Evolutionary conservation across 2,113 vertebrate genomes (phyloP), one percentile per base, ranked within the genome.

Genomic region (Chamaea fasciata): DNA sequence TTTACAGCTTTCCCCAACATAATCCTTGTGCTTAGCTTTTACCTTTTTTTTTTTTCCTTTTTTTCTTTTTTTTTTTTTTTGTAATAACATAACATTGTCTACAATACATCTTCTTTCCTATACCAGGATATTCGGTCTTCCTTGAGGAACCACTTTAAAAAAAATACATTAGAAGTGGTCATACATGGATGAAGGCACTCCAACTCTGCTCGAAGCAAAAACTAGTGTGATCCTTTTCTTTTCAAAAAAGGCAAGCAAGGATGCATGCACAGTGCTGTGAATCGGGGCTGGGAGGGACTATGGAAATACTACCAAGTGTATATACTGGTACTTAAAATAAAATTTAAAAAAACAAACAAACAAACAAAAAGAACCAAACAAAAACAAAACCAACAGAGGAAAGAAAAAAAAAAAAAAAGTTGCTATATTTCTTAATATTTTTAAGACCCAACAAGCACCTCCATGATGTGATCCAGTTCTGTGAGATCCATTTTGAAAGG

Each of bases 401-500:
- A 24, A 26, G 33, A 27, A 30, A 37, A 60, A 62, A 52, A 41
- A 47, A 33, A 52, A 50, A 68, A 41, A 41, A 53, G 70, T 81
- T 64, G 60, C 89, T 27, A 39, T 95, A 89, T n/a, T 84, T 99
- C 77, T 27, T 26, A 83, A 27, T 93, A 76, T 30, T 89, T 89
- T 99, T 98, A 99, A 71, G 99, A 99, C 56, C 99, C 99, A 46
- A 99, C 99, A 46, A 99, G 97, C 97, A 99, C 99, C 98, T 99
- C 99, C 99, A 99, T 99, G 91, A 99, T 99, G 98, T 99, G 99
- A 98, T 99, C 99, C 96, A 99, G 98, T 98, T 99, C 99, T 53
- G 99, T 99, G 94, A 99, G 99, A 98, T 99, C 99, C 97, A 99
- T 99, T 98, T 99, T 99, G 96, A 99, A 99, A 98, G 99, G 99